Evolutionary conservation across 2,113 vertebrate species (phyloP).

Genomic region (Mormyrus iriodes): DNA sequence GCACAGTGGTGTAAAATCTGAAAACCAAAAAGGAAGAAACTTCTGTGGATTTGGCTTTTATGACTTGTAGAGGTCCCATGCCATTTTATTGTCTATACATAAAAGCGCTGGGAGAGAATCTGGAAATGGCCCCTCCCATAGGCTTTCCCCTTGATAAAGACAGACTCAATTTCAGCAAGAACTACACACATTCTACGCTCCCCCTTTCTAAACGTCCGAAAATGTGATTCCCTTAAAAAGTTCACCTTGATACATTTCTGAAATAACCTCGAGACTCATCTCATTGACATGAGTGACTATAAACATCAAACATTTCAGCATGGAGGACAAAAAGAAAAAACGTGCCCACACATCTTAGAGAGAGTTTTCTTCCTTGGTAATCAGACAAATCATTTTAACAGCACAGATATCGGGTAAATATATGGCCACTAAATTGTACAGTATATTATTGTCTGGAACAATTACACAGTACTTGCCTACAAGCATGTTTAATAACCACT

Average conservation of each 20-base stretch:
- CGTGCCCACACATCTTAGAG: not conserved
- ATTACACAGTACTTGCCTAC: slow-evolving; percentile 43
- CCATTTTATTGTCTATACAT: slow-evolving; percentile 72
- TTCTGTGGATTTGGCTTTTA: slow-evolving; percentile 67
- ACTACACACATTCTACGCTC: not conserved
- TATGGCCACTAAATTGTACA: slow-evolving; percentile 42
- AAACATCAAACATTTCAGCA: slow-evolving; percentile 9
- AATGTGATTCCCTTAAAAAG: not conserved
- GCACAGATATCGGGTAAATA: slow-evolving; percentile 41
- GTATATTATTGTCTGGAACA: slow-evolving; percentile 39
- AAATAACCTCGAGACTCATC: slow-evolving; percentile 3
- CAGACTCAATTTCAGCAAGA: not conserved
- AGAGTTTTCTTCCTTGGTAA: slow-evolving; percentile 29
- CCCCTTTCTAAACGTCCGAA: not conserved
- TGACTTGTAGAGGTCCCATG: slow-evolving; percentile 63
- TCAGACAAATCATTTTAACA: slow-evolving; percentile 34
- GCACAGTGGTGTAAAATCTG: slow-evolving; percentile 79
- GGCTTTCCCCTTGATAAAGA: slow-evolving; percentile 23
- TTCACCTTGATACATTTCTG: not conserved
- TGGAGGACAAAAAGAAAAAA: slow-evolving; percentile 21
- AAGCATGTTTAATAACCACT: slow-evolving; percentile 41
- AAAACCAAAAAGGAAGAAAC: slow-evolving; percentile 58
- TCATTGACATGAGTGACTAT: slow-evolving; percentile 10
- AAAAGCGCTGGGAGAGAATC: slow-evolving; percentile 51
- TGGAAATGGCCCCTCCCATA: slow-evolving; percentile 64